Conservation (phyloP, 2,797 vertebrate genomes). For the Chloroceryle inda region DNA sequence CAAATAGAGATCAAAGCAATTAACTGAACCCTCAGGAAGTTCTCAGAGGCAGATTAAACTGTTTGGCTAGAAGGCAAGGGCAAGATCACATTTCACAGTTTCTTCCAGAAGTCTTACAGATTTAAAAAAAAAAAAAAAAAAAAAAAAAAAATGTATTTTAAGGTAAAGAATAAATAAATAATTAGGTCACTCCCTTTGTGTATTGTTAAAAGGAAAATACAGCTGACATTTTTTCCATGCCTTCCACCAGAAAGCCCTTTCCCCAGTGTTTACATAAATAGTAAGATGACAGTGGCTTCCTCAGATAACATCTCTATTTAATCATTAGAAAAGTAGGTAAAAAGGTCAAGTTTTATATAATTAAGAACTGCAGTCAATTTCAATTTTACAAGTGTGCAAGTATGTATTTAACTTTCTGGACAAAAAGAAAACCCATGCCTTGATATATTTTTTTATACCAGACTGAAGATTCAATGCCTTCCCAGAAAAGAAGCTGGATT, state of each 20-base stretch:
- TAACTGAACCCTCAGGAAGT: neutral
- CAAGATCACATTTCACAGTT: neutral
- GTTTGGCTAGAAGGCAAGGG: neutral
- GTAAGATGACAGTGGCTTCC: neutral
- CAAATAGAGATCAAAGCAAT: neutral
- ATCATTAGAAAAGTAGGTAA: neutral
- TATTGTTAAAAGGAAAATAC: neutral
- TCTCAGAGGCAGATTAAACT: neutral
- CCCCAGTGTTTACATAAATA: neutral
- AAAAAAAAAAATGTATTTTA: neutral
- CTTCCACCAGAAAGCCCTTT: neutral
- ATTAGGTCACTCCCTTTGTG: neutral
- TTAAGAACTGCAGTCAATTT: neutral
- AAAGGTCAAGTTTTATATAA: neutral
- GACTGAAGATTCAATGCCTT: neutral
- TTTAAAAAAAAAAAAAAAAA: neutral
- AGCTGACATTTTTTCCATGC: neutral
- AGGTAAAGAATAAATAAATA: neutral
- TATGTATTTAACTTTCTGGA: neutral
- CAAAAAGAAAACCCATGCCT: neutral
- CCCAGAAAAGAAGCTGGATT: neutral
- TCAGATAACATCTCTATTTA: neutral
- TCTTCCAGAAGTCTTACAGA: neutral
- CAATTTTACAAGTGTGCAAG: neutral
- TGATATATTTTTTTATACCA: neutral